phyloP scores from a whole-genome alignment of 2,113 vertebrate genomes.

The human region DNA sequence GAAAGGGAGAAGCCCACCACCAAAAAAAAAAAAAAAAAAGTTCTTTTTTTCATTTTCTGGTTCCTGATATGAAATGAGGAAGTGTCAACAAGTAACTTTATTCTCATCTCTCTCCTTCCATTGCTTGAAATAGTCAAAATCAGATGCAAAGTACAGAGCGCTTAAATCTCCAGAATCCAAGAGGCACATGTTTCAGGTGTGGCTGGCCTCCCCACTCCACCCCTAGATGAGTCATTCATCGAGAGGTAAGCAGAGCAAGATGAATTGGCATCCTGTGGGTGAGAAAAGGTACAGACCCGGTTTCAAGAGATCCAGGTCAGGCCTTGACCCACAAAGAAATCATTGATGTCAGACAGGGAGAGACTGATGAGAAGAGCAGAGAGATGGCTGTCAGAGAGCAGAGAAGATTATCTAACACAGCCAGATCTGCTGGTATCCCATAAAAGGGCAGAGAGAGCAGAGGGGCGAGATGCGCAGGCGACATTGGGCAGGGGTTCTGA shows the following conservation, averaged over 20 bases:
- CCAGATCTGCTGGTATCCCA: background rate
- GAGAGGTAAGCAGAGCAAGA: background rate
- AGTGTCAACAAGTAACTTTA: background rate
- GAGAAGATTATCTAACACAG: background rate
- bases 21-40: background rate
- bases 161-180: background rate
- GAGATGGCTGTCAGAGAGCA: background rate
- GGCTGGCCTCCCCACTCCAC: background rate
- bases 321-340: background rate
- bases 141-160: background rate
- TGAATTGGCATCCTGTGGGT: background rate
- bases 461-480: background rate
- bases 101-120: background rate
- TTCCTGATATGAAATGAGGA: background rate
- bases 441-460: background rate
- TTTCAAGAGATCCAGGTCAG: background rate
- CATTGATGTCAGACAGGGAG: background rate
- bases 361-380: background rate
- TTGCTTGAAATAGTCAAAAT: slow-evolving; percentile 7
- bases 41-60: slow-evolving; percentile 1
- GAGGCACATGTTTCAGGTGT: slow-evolving; percentile 7
- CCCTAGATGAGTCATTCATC: slow-evolving; percentile 36
- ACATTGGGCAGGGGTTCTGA: rapidly evolving
- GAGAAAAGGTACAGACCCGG: background rate
- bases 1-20: background rate